A percentile compares a stretch with the other conserved stretches of the same genome.
Conservation (phyloP, 2,888 invertebrate species). For the Suillia variegata region DNA sequence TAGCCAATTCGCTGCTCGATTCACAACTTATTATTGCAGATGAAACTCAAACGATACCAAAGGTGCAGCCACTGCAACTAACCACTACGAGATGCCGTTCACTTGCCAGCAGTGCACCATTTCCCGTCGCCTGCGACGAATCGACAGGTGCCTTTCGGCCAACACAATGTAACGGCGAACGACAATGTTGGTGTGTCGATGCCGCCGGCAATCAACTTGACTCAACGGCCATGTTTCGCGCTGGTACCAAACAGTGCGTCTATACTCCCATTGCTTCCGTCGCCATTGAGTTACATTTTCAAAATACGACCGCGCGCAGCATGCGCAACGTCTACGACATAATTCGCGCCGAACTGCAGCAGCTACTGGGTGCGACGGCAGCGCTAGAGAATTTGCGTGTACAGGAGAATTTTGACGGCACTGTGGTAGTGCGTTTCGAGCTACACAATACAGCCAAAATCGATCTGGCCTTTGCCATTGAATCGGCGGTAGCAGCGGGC, state of each 20-base stretch:
- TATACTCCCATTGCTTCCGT: slow-evolving; percentile 77
- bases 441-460: slow-evolving; percentile 76
- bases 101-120: slow-evolving; percentile 56
- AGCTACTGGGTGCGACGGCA: slow-evolving; percentile 61
- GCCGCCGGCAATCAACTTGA: slow-evolving; percentile 77
- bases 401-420: slow-evolving; percentile 63
- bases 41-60: slow-evolving; percentile 41
- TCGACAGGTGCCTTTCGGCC: slow-evolving; percentile 76
- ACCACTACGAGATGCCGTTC: slow-evolving; percentile 62
- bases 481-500: slow-evolving; percentile 70
- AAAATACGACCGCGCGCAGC: slow-evolving; percentile 64
- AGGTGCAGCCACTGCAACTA: slow-evolving; percentile 44
- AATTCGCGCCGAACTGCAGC: slow-evolving; percentile 57
- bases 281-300: slow-evolving; percentile 75
- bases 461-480: slow-evolving; percentile 79
- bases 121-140: slow-evolving; percentile 68
- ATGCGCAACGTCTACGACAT: slow-evolving; percentile 64
- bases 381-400: slow-evolving; percentile 65
- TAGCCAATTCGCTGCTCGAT: slow-evolving; percentile 52
- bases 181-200: slow-evolving; percentile 86
- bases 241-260: slow-evolving; percentile 66
- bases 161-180: slow-evolving; percentile 74
- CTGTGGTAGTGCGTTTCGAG: slow-evolving; percentile 66
- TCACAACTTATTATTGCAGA: slow-evolving; percentile 58
- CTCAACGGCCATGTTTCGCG: slow-evolving; percentile 66